Base-by-base conservation (phyloP, 1,140 invertebrate species). In the Pachyrhynchus sulphureomaculatus region DNA sequence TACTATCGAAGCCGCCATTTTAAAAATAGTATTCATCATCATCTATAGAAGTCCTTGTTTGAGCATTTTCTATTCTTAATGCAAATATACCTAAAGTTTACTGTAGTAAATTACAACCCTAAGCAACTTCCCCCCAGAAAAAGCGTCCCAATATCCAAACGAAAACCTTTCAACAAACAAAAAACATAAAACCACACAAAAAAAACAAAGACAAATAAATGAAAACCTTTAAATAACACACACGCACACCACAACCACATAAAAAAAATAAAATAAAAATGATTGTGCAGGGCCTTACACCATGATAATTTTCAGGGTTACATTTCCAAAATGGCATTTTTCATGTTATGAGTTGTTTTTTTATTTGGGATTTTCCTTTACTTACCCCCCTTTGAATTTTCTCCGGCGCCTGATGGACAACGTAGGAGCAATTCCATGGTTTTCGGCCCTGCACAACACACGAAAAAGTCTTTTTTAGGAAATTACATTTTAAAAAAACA, bases 361-460 rank as follows among this genome's bases (percentile, higher is more conserved):
- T 47, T 41, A 15, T 45, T 15, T 13, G 37, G 34, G 10, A 39
- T 37, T n/a, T n/a, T 4, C 3, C 24, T 21, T 41, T 41, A 72
- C 70, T 72, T 62, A 76, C 75, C 75, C 73, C 49, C 66, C 64
- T 62, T 68, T 67, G 60, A 74, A 73, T 65, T 69, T 72, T 53
- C 75, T 68, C 45, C 75, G 67, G 61, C 75, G 70, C 54, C 75
- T 65, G 52, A 76, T 71, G 57, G 75, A 74, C 64, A 76, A 66
- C 45, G 72, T 75, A n/a, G 75, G 68, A 36, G 72, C 70, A 5
- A 65, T 61, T 44, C 70, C 69, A 56, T 72, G 72, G 68, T 73
- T 72, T 72, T 76, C 75, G 69, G 73, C 75, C 75, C 75, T 76
- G 73, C 72, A 76, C 72, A 76, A 72, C 67, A 70, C 44, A 59